Conservation (phyloP, 2,113 vertebrate genomes). For the Condylura cristata region DNA sequence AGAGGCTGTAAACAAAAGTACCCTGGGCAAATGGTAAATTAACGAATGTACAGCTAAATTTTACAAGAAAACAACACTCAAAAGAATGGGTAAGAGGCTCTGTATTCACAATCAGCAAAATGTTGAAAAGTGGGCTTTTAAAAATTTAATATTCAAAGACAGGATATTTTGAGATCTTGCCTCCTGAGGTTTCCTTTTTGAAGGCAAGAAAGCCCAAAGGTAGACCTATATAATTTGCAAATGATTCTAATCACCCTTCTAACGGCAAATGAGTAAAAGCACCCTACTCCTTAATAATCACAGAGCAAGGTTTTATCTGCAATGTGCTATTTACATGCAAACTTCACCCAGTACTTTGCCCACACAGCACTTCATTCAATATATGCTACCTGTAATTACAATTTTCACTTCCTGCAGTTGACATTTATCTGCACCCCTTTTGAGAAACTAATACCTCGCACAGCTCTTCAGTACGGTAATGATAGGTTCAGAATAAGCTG, state of each 20-base stretch:
- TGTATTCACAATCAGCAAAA: background rate
- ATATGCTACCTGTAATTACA: constrained; percentile 6
- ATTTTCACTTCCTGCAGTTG: constrained; percentile 16
- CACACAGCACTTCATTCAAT: background rate
- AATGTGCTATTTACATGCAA: constrained; percentile 41
- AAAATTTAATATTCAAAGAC: constrained; percentile 29
- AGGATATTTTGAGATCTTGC: background rate
- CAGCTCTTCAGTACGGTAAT: background rate
- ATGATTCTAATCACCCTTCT: constrained; percentile 31
- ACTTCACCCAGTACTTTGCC: background rate
- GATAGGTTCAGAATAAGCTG: background rate
- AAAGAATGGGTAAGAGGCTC: background rate
- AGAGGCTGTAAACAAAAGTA: background rate
- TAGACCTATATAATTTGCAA: background rate
- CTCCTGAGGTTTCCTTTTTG: background rate
- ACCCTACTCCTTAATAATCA: background rate
- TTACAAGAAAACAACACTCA: background rate
- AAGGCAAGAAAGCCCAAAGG: background rate
- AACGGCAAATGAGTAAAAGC: background rate
- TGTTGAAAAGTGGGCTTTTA: background rate
- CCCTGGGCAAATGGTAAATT: background rate
- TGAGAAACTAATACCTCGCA: background rate
- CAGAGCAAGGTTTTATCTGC: background rate
- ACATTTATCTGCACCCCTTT: constrained; percentile 46
- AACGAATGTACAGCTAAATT: background rate